Evolutionary conservation across 2,113 vertebrate genomes (phyloP).

Genomic region (Porphyrio hochstetteri): DNA sequence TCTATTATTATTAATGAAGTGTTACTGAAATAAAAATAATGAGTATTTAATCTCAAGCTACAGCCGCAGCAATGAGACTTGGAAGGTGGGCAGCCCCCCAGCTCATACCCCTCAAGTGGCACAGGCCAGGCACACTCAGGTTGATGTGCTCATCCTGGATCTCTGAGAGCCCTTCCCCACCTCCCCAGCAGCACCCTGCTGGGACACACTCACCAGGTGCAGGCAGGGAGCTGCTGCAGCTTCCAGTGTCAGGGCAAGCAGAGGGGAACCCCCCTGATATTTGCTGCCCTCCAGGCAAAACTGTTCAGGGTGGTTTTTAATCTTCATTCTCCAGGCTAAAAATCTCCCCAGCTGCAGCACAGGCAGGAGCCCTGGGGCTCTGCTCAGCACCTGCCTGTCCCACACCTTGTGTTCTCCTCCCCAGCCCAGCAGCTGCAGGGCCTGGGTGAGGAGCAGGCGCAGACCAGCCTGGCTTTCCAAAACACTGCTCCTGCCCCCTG

Average conservation of each 20-base stretch:
- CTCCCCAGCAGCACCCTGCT: background rate
- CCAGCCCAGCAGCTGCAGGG: accelerated
- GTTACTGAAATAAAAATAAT: too few species aligned
- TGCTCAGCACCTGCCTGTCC: background rate
- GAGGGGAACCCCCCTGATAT: background rate
- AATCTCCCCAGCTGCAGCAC: background rate
- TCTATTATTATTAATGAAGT: too few species aligned
- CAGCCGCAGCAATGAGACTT: too few species aligned
- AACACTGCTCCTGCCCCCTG: background rate
- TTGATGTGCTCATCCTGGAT: accelerated
- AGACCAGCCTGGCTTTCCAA: background rate
- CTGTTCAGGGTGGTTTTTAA: background rate
- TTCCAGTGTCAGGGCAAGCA: accelerated
- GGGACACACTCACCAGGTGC: background rate
- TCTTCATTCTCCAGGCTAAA: background rate
- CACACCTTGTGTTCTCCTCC: background rate
- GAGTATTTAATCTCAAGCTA: too few species aligned
- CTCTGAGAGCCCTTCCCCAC: background rate
- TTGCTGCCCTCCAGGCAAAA: background rate
- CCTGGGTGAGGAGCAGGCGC: accelerated
- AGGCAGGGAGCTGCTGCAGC: background rate
- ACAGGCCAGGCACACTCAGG: background rate
- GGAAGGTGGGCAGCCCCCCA: background rate
- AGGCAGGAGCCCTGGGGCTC: background rate
- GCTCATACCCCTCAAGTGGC: accelerated